Evolutionary conservation across 2,888 invertebrate genomes (phyloP).

Genomic region (Epinotia bilunana): DNA sequence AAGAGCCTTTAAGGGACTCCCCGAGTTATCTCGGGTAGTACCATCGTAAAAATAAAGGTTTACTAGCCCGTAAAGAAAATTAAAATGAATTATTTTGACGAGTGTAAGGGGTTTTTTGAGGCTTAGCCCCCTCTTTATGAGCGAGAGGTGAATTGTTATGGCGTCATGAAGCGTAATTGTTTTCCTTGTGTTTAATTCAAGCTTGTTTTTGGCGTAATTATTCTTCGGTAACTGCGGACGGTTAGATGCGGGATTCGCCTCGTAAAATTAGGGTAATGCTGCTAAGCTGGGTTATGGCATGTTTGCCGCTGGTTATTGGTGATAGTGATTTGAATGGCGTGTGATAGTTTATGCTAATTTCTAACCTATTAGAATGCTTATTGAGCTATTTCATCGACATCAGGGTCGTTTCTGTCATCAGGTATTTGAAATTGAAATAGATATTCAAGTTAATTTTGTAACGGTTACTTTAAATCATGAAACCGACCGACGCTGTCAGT

Average conservation of each 20-base stretch:
- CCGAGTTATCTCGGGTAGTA: slow-evolving; percentile 79
- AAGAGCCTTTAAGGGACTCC: slow-evolving; percentile 79
- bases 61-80: slow-evolving; percentile 84
- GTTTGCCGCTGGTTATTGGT: slow-evolving; percentile 20
- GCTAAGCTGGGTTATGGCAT: slow-evolving; percentile 44
- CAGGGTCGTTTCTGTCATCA: neutral
- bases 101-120: slow-evolving; percentile 71
- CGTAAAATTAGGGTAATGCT: slow-evolving; percentile 48
- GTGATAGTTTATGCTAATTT: slow-evolving; percentile 35
- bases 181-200: slow-evolving; percentile 52
- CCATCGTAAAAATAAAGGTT: slow-evolving; percentile 83
- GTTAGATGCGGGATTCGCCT: slow-evolving; percentile 40
- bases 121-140: slow-evolving; percentile 63
- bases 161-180: slow-evolving; percentile 74
- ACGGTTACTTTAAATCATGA: neutral
- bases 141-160: slow-evolving; percentile 73
- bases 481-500: neutral
- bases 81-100: slow-evolving; percentile 85
- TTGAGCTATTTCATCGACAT: slow-evolving; percentile 11
- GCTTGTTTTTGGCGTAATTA: slow-evolving; percentile 54
- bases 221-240: slow-evolving; percentile 46
- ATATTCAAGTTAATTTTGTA: neutral
- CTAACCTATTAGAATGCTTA: slow-evolving; percentile 1
- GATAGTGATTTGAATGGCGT: slow-evolving; percentile 30
- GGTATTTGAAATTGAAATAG: neutral